Evolutionary conservation across 2,113 vertebrate genomes (phyloP).

Genomic region (Cyprichromis sp.): DNA sequence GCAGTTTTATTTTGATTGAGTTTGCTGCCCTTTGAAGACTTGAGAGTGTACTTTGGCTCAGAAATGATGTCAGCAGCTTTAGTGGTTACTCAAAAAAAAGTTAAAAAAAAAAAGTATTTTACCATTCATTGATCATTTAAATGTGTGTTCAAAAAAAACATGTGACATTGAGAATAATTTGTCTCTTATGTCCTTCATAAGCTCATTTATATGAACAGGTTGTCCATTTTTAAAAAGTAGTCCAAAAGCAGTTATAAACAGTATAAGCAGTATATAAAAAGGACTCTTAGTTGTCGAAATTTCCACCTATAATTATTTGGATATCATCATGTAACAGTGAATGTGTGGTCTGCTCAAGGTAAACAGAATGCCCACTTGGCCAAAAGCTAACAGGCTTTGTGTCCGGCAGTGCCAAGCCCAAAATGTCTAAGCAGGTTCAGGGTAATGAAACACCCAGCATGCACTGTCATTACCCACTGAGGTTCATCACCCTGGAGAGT

Average conservation of each 20-base stretch:
- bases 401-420: not conserved
- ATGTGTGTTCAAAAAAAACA: not conserved
- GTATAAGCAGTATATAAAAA: not conserved
- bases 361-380: not conserved
- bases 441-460: slow-evolving; percentile 43
- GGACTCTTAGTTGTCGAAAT: not conserved
- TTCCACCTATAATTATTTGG: not conserved
- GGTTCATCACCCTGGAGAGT: not conserved
- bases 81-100: not conserved
- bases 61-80: not conserved
- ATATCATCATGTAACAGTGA: not conserved
- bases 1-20: not conserved
- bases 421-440: not conserved
- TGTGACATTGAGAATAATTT: not conserved
- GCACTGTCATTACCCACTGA: slow-evolving; percentile 13
- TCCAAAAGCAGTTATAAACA: not conserved
- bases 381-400: not conserved
- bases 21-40: not conserved
- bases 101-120: not conserved
- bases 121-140: not conserved
- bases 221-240: not conserved
- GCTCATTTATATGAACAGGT: not conserved
- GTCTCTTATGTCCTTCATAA: not conserved
- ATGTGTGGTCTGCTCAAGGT: not conserved
- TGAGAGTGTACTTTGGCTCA: not conserved